Evolutionary conservation across 2,113 vertebrate genomes (phyloP).

Genomic region (Zonotrichia leucophrys): DNA sequence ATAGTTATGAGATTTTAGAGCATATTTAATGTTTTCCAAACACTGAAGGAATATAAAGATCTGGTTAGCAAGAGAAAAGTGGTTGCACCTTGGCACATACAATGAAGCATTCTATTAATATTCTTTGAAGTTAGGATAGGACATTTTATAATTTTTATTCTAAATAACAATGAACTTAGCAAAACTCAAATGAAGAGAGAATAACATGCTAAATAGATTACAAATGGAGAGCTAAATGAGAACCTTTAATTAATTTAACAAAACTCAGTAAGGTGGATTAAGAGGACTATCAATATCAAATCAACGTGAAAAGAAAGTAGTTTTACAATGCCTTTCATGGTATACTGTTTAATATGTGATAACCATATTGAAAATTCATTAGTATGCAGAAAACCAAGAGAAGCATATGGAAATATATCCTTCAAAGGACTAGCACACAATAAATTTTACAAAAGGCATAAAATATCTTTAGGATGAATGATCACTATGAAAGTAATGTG

Average conservation of each 20-base stretch:
- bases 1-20: not conserved
- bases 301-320: not conserved
- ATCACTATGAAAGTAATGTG: constrained; percentile 47
- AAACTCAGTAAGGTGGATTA: not conserved
- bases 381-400: constrained; percentile 44
- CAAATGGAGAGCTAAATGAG: not conserved
- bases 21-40: not conserved
- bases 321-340: not conserved
- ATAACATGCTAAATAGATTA: not conserved
- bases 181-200: not conserved
- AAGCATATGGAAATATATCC: constrained; percentile 38
- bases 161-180: not conserved
- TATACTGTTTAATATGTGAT: constrained; percentile 1
- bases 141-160: not conserved
- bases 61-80: not conserved
- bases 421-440: constrained; percentile 40
- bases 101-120: not conserved
- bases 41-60: not conserved
- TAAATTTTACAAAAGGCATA: constrained; percentile 50
- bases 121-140: not conserved
- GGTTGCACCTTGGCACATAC: not conserved
- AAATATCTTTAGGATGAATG: constrained; percentile 58
- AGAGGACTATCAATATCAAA: not conserved
- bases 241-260: not conserved
- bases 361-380: not conserved